Evolutionary conservation across 2,888 invertebrate species (phyloP).

Genomic region (Sipha maydis): DNA sequence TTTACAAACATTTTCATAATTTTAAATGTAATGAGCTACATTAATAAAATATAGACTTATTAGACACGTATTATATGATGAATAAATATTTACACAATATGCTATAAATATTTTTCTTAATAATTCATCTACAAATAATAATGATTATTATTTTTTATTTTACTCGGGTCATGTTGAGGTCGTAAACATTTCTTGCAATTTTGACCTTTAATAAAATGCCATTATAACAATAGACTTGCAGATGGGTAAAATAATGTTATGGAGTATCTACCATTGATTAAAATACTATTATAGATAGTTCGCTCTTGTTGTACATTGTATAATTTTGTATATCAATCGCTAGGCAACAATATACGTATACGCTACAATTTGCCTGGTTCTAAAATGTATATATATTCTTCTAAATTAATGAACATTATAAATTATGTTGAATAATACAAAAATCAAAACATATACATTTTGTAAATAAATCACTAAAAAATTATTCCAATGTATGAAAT

Average conservation of each 20-base stretch:
- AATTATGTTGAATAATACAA: too few species aligned
- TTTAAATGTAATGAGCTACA: not conserved
- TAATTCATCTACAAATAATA: not conserved
- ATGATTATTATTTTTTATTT: not conserved
- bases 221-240: not conserved
- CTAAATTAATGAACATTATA: too few species aligned
- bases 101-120: too few species aligned
- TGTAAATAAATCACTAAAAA: too few species aligned
- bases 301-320: too few species aligned
- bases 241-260: not conserved
- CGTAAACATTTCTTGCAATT: slow-evolving; percentile 4
- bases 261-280: not conserved
- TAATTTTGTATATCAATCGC: not conserved
- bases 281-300: slow-evolving; percentile 4
- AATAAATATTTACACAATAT: not conserved
- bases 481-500: too few species aligned
- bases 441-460: too few species aligned
- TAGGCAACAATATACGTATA: not conserved
- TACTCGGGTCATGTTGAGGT: slow-evolving; percentile 5
- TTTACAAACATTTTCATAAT: too few species aligned
- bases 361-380: too few species aligned
- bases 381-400: too few species aligned
- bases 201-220: slow-evolving; percentile 56
- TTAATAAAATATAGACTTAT: not conserved
- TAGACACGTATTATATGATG: not conserved